These are phyloP conservation scores for Pedetes capensis DNA, from an alignment of 2,113 vertebrate species.

Conservation along the genomic window DNA sequence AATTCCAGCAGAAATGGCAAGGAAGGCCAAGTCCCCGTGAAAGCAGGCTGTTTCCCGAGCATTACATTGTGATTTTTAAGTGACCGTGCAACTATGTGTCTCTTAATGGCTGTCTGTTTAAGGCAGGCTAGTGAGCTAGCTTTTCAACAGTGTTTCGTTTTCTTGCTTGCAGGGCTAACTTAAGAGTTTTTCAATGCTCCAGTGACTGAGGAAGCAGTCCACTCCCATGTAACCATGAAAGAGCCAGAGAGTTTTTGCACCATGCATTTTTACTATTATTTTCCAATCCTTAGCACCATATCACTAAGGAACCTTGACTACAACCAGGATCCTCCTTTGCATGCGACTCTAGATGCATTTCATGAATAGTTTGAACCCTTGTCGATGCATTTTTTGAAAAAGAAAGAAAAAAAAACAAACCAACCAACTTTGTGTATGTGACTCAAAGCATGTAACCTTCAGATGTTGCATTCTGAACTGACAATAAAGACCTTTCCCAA, in stretches of 20 bases:
- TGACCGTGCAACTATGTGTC: slow-evolving; percentile 74
- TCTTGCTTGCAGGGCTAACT: slow-evolving; percentile 99
- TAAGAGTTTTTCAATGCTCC: slow-evolving; percentile 97
- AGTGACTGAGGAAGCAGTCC: slow-evolving; percentile 98
- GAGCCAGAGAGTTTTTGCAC: slow-evolving; percentile 92
- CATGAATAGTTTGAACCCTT: slow-evolving; percentile 91
- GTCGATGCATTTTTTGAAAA: slow-evolving; percentile 92
- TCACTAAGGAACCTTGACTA: slow-evolving; percentile 90
- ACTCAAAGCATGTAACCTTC: slow-evolving; percentile 98
- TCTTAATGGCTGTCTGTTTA: slow-evolving; percentile 84
- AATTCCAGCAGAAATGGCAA: slow-evolving; percentile 37
- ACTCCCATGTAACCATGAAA: slow-evolving; percentile 95
- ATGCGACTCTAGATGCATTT: slow-evolving; percentile 94
- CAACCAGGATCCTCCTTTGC: slow-evolving; percentile 93
- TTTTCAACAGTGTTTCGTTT: slow-evolving; percentile 96
- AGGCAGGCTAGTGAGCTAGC: slow-evolving; percentile 91
- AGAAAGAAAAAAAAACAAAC: slow-evolving; percentile 85
- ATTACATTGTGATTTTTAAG: slow-evolving; percentile 69
- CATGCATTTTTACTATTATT: slow-evolving; percentile 88
- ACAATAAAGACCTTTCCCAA: slow-evolving; percentile 99
- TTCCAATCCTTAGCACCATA: slow-evolving; percentile 90
- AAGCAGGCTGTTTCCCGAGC: slow-evolving; percentile 71
- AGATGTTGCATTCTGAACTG: slow-evolving; percentile 98
- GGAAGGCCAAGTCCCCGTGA: slow-evolving; percentile 29
- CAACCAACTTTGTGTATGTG: slow-evolving; percentile 99